These are phyloP conservation scores for Scortum barcoo DNA, from an alignment of 2,113 vertebrate species.

Conservation along the genomic window DNA sequence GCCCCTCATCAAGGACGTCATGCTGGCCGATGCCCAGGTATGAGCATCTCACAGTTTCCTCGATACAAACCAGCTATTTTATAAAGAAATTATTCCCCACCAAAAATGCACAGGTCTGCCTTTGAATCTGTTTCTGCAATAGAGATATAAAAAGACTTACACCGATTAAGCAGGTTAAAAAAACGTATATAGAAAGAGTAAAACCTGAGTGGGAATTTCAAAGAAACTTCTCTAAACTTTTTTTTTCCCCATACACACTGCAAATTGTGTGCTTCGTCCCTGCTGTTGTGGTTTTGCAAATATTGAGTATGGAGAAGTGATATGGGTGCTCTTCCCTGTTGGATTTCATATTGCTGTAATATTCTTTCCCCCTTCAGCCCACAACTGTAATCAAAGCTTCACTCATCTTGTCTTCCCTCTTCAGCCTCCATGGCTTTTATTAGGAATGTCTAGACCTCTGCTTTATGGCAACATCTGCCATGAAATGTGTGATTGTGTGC, in stretches of 20 bases:
- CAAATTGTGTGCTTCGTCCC: conserved; percentile 28
- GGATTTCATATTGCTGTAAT: conserved; percentile 64
- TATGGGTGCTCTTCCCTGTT: conserved; percentile 32
- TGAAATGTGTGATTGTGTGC: conserved; percentile 65
- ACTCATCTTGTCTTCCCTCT: conserved; percentile 53
- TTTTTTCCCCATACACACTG: conserved; percentile 1
- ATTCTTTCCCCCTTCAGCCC: conserved; percentile 50
- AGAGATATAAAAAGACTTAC: background rate
- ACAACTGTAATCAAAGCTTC: conserved; percentile 74
- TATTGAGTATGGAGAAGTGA: conserved; percentile 29
- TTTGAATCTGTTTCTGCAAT: conserved; percentile 2
- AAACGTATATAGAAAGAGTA: background rate
- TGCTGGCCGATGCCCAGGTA: conserved; percentile 98
- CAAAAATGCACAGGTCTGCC: background rate
- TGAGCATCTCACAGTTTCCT: conserved; percentile 34
- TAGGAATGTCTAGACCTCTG: conserved; percentile 53
- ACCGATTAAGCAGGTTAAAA: background rate
- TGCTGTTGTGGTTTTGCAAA: conserved; percentile 39
- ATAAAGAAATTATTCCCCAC: background rate
- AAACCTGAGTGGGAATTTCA: background rate
- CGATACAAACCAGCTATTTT: background rate
- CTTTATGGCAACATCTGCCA: conserved; percentile 60
- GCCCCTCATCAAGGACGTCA: conserved; percentile 96
- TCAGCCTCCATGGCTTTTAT: conserved; percentile 65
- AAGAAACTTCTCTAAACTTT: conserved; percentile 8